Percentiles rank a stretch among this genome's conserved stretches.
Conservation (phyloP, 2,113 vertebrate species). For the human (Homo sapiens) region GRCh38 chr2:55594501-55595000, state of each 20-base stretch:
- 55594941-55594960: not conserved
- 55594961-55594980: not conserved
- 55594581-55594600: not conserved
- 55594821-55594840: not conserved
- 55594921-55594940: not conserved
- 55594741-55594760: not conserved
- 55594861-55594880: not conserved
- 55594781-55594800: not conserved
- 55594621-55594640: constrained; percentile 20
- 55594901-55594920: not conserved
- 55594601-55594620: not conserved
- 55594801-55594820: not conserved
- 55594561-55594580: constrained; percentile 11
- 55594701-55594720: not conserved
- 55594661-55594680: not conserved
- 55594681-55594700: not conserved
- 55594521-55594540: not conserved
- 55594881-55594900: not conserved
- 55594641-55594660: not conserved
- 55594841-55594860: not conserved
- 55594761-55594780: not conserved
- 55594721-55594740: not conserved
- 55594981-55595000: not conserved
- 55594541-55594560: constrained; percentile 25
- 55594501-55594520: not conserved